These are phyloP conservation scores for Strigamia maritima DNA, from an alignment of 2,888 invertebrate species.

Conservation along the genomic window DNA sequence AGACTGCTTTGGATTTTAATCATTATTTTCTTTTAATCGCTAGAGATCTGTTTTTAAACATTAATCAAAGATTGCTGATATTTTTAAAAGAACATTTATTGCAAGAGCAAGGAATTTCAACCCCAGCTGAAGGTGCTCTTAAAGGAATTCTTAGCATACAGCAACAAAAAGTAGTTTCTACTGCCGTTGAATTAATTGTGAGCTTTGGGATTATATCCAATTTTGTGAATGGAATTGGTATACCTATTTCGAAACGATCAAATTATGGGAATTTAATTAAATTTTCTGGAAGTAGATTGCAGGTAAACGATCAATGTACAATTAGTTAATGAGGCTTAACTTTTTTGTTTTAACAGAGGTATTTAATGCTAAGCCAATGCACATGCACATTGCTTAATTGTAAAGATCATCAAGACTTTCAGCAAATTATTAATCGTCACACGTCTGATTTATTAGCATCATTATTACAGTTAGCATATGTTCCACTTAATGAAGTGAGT, in stretches of 20 bases:
- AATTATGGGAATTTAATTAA: neutral
- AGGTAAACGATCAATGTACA: no score
- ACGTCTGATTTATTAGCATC: neutral
- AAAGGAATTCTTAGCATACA: neutral
- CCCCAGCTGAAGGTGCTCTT: neutral
- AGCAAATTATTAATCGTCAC: neutral
- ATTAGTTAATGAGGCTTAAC: neutral
- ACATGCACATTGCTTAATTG: neutral
- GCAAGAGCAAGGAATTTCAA: neutral
- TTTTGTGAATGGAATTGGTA: slow-evolving; percentile 65
- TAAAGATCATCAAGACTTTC: neutral
- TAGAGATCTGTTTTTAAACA: neutral
- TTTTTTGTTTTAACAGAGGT: neutral
- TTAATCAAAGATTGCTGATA: neutral
- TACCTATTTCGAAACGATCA: slow-evolving; percentile 57
- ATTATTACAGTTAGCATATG: neutral
- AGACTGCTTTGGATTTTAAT: neutral
- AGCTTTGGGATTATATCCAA: slow-evolving; percentile 66
- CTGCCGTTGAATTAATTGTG: slow-evolving; percentile 61
- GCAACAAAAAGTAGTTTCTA: neutral
- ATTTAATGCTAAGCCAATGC: neutral
- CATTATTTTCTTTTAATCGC: neutral
- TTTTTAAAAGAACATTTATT: neutral
- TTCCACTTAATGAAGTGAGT: neutral
- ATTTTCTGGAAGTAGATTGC: neutral